Evolutionary conservation across 2,113 vertebrate species (phyloP).

Genomic region (Rhinoptilus africanus): DNA sequence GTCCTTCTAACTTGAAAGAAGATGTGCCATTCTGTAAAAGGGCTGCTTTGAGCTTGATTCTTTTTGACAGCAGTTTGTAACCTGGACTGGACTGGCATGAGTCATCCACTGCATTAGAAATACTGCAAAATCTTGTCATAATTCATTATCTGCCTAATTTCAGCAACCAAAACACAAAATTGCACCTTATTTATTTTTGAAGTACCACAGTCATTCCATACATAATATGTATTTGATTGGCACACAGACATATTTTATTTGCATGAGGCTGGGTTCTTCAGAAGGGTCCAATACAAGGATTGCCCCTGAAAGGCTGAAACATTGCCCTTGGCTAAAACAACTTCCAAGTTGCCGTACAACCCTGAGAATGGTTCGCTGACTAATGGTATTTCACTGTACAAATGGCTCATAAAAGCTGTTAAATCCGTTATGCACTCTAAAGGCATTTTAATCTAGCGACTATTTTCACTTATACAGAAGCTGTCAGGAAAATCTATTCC

Average conservation of each 20-base stretch:
- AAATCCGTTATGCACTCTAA: constrained; percentile 37
- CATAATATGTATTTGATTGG: neutral
- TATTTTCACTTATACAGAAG: constrained; percentile 45
- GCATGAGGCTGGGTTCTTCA: neutral
- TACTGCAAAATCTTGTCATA: neutral
- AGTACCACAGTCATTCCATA: neutral
- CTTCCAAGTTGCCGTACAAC: neutral
- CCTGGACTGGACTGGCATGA: neutral
- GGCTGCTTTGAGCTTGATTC: neutral
- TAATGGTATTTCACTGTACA: constrained; percentile 42
- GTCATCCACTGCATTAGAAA: neutral
- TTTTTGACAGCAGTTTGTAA: neutral
- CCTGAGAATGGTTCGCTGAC: neutral
- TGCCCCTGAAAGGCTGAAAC: neutral
- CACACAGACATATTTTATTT: neutral
- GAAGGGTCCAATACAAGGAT: neutral
- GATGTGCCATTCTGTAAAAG: neutral
- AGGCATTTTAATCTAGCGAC: constrained; percentile 52
- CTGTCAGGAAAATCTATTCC: constrained; percentile 33
- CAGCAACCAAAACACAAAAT: neutral
- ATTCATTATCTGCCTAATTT: neutral
- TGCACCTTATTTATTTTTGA: neutral
- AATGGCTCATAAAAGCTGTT: constrained; percentile 50
- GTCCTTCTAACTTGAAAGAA: neutral
- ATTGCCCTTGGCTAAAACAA: neutral